Evolutionary conservation across 2,113 vertebrate genomes (phyloP).

Genomic region (Podilymbus podiceps): DNA sequence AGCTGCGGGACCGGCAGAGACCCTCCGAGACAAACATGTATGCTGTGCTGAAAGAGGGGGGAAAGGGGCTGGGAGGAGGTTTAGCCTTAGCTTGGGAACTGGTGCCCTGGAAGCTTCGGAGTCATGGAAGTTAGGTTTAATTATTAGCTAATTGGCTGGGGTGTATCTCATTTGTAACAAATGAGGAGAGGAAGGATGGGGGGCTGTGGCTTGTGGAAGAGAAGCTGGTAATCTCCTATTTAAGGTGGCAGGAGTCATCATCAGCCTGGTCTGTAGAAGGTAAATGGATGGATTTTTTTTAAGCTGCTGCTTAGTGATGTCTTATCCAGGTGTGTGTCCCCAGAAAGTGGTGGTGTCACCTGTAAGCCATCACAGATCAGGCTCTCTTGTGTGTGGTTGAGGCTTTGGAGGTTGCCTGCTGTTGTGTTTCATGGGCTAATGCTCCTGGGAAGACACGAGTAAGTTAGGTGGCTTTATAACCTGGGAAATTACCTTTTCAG

Average conservation of each 20-base stretch:
- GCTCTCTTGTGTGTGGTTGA: accelerated
- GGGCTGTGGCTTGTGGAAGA: background rate
- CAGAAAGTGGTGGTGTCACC: accelerated
- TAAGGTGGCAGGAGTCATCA: background rate
- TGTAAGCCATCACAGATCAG: background rate
- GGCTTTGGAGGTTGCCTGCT: background rate
- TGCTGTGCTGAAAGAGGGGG: background rate
- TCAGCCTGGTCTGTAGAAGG: background rate
- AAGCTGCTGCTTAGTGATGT: accelerated
- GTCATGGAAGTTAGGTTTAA: background rate
- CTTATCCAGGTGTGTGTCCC: accelerated
- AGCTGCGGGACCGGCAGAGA: background rate
- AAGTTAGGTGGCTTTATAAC: background rate
- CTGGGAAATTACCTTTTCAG: background rate
- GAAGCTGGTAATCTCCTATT: background rate
- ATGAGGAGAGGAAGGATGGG: background rate
- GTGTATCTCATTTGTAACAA: background rate
- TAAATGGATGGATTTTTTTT: accelerated
- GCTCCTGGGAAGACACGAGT: background rate
- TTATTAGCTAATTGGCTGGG: slow-evolving; percentile 3
- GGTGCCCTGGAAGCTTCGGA: background rate
- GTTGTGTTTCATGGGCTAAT: background rate
- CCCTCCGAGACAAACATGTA: accelerated
- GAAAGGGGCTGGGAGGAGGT: background rate
- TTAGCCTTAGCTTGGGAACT: background rate